Evolutionary conservation across 2,797 vertebrate genomes (phyloP).

Genomic region (Acanthiza pusilla): DNA sequence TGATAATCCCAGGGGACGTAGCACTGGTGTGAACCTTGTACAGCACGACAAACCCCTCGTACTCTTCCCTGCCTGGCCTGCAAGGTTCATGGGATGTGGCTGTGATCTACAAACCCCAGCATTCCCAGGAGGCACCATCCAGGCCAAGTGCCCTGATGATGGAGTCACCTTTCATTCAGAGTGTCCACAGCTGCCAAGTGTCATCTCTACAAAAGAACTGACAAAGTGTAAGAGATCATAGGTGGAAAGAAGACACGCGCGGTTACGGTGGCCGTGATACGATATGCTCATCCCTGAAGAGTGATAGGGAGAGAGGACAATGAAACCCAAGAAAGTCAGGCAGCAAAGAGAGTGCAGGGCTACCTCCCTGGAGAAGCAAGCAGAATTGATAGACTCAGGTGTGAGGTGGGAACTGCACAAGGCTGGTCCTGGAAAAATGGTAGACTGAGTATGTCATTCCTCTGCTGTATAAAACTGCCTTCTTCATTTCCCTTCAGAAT

Average conservation of each 20-base stretch:
- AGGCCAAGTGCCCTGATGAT: background rate
- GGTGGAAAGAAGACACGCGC: background rate
- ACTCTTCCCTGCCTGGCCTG: background rate
- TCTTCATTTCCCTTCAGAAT: background rate
- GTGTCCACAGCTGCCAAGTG: background rate
- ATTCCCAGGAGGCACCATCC: background rate
- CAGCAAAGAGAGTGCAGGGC: background rate
- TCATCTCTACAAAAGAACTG: background rate
- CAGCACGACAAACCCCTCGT: background rate
- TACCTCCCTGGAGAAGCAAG: background rate
- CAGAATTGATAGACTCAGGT: background rate
- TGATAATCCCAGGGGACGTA: background rate
- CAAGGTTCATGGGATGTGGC: accelerated
- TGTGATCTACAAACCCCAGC: background rate
- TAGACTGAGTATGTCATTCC: background rate
- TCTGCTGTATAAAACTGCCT: background rate
- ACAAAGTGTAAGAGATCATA: background rate
- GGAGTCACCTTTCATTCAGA: background rate
- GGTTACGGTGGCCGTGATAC: background rate
- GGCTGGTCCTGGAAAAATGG: background rate
- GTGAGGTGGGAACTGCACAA: accelerated
- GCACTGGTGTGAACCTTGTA: background rate
- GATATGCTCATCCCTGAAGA: accelerated
- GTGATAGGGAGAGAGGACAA: background rate
- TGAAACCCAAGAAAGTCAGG: background rate